phyloP scores from a whole-genome alignment of 1,140 invertebrate genomes.

The Aphaenogaster ashmeadi region DNA sequence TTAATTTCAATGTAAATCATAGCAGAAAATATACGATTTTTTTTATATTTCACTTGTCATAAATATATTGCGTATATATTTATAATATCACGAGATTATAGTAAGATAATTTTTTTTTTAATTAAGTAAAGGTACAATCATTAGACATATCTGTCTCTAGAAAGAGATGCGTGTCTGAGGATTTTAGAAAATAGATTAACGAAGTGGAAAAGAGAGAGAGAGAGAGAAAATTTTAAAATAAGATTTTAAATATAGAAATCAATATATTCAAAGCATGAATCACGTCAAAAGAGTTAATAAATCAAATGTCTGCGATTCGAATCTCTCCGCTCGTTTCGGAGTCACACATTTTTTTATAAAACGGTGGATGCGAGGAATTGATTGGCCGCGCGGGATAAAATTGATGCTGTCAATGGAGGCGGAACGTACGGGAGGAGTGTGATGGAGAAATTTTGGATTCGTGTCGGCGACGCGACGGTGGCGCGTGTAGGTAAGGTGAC shows the following conservation, averaged over 20 bases:
- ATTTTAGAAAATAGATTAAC: not conserved
- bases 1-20: not conserved
- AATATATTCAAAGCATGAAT: constrained; percentile 15
- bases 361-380: constrained; percentile 49
- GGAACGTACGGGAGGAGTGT: not conserved
- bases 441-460: constrained; percentile 52
- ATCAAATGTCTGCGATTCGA: not conserved
- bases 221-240: not conserved
- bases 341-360: not conserved
- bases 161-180: not conserved
- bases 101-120: not conserved
- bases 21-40: not conserved
- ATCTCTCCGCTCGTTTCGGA: not conserved
- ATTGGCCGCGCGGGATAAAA: constrained; percentile 61
- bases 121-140: not conserved
- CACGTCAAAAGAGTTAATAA: not conserved
- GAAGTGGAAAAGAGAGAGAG: not conserved
- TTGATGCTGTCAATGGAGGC: constrained; percentile 62
- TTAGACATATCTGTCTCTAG: not conserved
- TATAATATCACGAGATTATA: not conserved
- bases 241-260: not conserved
- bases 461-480: constrained; percentile 7
- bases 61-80: not conserved
- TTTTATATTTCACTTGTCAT: not conserved
- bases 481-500: constrained; percentile 35